These are phyloP conservation scores for Taxidea taxus DNA, from an alignment of 2,113 vertebrate species.

Conservation along the genomic window DNA sequence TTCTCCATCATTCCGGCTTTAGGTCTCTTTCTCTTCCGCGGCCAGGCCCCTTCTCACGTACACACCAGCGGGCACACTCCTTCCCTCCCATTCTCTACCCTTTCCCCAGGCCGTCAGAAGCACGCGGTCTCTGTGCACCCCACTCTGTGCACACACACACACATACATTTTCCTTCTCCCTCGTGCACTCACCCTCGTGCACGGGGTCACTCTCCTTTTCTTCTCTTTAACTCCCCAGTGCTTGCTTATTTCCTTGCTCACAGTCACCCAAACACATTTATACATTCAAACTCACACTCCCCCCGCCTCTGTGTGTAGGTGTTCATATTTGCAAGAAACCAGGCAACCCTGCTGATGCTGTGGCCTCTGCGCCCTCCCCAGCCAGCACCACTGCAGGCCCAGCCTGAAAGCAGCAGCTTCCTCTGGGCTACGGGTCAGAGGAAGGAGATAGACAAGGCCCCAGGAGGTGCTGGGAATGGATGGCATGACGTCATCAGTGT, in stretches of 20 bases:
- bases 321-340: conserved; percentile 34
- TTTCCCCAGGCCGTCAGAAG: not conserved
- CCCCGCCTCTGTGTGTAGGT: not conserved
- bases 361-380: not conserved
- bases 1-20: not conserved
- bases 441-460: not conserved
- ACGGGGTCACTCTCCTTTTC: not conserved
- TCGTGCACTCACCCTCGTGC: not conserved
- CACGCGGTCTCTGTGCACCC: not conserved
- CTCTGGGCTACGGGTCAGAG: not conserved
- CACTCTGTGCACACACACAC: rapidly evolving
- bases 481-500: not conserved
- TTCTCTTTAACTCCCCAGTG: not conserved
- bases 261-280: conserved; percentile 37
- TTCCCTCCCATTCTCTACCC: not conserved
- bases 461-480: not conserved
- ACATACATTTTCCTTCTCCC: not conserved
- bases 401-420: not conserved
- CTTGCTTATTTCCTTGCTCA: not conserved
- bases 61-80: not conserved
- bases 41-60: not conserved
- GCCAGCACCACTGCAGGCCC: not conserved
- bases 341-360: not conserved
- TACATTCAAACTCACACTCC: not conserved
- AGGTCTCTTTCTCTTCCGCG: not conserved